Percentiles rank a stretch among this genome's conserved stretches.
Evolutionary conservation across 2,888 invertebrate species (phyloP).

Genomic region (Cantharis nigra): DNA sequence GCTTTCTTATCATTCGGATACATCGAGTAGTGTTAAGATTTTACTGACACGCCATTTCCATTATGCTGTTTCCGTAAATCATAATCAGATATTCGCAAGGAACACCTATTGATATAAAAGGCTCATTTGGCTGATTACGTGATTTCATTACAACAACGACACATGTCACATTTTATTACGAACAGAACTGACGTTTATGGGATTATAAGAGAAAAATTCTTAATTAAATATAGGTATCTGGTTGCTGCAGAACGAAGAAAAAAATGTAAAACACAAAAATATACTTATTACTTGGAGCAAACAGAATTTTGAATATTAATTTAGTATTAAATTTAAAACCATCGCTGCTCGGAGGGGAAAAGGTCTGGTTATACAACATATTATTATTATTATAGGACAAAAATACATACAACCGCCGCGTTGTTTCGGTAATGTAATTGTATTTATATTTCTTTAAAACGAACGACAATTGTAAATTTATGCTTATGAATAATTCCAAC

Average conservation of each 20-base stretch:
- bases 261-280: neutral
- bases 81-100: slow-evolving; percentile 13
- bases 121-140: neutral
- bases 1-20: slow-evolving; percentile 9
- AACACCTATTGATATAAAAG: neutral
- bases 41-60: slow-evolving; percentile 17
- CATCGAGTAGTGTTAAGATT: slow-evolving; percentile 13
- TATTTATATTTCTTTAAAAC: neutral
- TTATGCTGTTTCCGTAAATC: slow-evolving; percentile 19
- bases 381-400: too few species aligned
- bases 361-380: too few species aligned
- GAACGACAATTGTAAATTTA: neutral
- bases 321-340: neutral
- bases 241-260: neutral
- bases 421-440: neutral
- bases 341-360: neutral
- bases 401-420: neutral
- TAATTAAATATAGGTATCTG: neutral
- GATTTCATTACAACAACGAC: neutral
- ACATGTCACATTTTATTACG: neutral
- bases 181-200: neutral
- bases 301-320: neutral
- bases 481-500: neutral
- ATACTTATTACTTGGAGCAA: neutral
- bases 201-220: neutral